Percentiles rank a stretch among this genome's conserved stretches.
Evolutionary conservation across 2,888 invertebrate genomes (phyloP).

Genomic region (Heliconius ethilla): DNA sequence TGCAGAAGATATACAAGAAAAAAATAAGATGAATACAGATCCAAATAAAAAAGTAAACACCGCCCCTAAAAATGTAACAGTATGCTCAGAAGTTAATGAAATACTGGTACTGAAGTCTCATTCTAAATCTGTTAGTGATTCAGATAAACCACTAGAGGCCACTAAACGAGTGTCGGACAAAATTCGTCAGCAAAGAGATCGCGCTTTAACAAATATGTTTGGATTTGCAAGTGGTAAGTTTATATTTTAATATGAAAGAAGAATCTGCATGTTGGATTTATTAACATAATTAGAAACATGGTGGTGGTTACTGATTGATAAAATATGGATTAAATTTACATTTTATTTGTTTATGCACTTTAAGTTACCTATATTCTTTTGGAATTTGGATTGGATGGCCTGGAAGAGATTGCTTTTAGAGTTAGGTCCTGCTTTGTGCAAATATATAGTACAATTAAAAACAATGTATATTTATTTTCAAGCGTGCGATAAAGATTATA

Average conservation of each 20-base stretch:
- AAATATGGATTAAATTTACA: too few relatives aligned
- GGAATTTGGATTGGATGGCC: too few relatives aligned
- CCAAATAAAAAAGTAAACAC: background rate
- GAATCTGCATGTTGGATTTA: conserved; percentile 1
- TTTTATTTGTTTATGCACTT: too few relatives aligned
- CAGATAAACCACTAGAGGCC: conserved; percentile 17
- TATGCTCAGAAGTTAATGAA: background rate
- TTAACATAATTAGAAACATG: background rate
- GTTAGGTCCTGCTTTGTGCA: too few relatives aligned
- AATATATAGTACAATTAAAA: too few relatives aligned
- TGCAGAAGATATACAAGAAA: conserved; percentile 49
- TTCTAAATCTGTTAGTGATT: conserved; percentile 56
- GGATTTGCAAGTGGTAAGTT: conserved; percentile 74
- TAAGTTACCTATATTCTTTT: too few relatives aligned
- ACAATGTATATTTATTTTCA: too few relatives aligned
- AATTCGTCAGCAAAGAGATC: conserved; percentile 54
- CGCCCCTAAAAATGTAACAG: conserved; percentile 6
- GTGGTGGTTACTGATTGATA: background rate
- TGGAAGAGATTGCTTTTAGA: too few relatives aligned
- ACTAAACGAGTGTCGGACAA: conserved; percentile 26
- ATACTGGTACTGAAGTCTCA: conserved; percentile 56
- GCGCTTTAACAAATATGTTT: conserved; percentile 64
- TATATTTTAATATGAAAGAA: background rate
- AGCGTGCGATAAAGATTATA: too few relatives aligned
- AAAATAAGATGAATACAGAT: conserved; percentile 30